phyloP scores from a whole-genome alignment of 2,888 invertebrate species.

The Choristoneura rosaceana region DNA sequence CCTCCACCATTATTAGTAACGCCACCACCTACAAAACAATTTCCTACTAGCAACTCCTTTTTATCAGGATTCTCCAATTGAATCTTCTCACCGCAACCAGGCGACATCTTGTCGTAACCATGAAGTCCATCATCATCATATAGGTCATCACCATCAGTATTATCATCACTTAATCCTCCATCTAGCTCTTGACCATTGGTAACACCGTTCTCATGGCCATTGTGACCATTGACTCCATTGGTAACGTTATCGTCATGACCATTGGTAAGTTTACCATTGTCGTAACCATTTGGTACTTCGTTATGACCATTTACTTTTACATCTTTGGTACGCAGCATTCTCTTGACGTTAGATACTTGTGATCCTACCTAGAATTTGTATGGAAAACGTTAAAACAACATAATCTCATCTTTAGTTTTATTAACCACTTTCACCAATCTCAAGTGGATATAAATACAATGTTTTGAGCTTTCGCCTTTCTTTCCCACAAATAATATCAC shows the following conservation, averaged over 20 bases:
- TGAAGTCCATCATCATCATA: constrained; percentile 59
- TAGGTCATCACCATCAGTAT: constrained; percentile 45
- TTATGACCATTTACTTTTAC: constrained; percentile 24
- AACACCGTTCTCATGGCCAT: constrained; percentile 42
- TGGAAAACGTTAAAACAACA: constrained; percentile 13
- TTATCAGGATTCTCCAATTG: constrained; percentile 75
- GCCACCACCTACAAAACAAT: constrained; percentile 47
- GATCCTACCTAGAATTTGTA: constrained; percentile 58
- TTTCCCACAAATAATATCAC: too few relatives aligned
- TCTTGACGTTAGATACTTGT: constrained; percentile 57
- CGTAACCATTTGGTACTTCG: constrained; percentile 5
- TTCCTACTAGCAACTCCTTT: constrained; percentile 73
- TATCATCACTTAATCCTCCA: constrained; percentile 35
- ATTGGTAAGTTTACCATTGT: constrained; percentile 24
- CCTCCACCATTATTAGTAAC: constrained; percentile 20
- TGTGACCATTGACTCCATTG: constrained; percentile 38
- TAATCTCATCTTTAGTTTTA: neutral
- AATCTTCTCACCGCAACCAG: constrained; percentile 69
- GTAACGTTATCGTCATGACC: constrained; percentile 38
- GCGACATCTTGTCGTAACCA: constrained; percentile 71
- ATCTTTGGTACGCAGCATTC: constrained; percentile 47
- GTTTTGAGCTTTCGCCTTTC: too few relatives aligned
- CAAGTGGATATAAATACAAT: too few relatives aligned
- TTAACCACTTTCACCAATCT: too few relatives aligned
- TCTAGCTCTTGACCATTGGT: constrained; percentile 28